Evolutionary conservation across 2,113 vertebrate genomes (phyloP).

Genomic region (Mastomys natalensis): DNA sequence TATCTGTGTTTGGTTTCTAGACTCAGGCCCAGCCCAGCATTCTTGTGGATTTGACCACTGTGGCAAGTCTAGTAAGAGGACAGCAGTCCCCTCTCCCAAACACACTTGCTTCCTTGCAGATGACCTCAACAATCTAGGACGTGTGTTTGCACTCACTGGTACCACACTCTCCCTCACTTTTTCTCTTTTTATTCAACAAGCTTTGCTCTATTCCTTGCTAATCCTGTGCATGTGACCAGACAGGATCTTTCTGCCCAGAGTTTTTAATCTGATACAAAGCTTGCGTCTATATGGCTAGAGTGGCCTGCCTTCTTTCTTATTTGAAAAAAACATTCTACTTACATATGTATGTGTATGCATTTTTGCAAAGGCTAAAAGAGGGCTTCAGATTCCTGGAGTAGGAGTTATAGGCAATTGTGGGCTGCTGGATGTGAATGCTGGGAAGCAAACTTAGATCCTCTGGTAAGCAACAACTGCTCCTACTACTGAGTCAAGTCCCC

Average conservation of each 20-base stretch:
- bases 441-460: neutral
- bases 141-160: neutral
- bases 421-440: neutral
- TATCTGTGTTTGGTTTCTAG: neutral
- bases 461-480: neutral
- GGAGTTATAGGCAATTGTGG: neutral
- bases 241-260: neutral
- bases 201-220: neutral
- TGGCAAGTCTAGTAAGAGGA: too few species aligned
- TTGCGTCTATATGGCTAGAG: neutral
- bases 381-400: neutral
- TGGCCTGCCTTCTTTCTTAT: neutral
- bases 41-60: neutral
- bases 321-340: neutral
- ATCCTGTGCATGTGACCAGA: neutral
- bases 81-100: neutral
- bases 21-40: neutral
- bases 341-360: neutral
- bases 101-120: neutral
- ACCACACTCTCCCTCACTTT: too few species aligned
- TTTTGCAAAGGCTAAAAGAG: neutral
- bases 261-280: neutral
- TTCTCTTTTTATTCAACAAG: neutral
- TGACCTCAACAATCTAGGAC: neutral
- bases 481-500: neutral